Percentiles rank a stretch among this genome's conserved stretches.
Conservation (phyloP, 2,797 vertebrate genomes). For the Danio tinwini region DNA sequence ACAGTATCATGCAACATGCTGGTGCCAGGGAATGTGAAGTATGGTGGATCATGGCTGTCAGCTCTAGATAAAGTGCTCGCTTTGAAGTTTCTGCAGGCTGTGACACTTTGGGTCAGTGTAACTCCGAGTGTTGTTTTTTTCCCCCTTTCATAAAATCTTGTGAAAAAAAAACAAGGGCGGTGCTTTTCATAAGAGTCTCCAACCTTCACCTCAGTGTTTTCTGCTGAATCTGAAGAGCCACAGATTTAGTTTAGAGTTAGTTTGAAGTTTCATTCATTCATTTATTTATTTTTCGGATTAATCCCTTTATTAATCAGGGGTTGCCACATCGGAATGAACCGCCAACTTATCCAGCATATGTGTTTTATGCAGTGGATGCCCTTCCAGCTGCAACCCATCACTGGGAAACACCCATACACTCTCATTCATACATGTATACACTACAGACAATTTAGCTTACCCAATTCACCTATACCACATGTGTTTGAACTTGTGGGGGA, state of each 20-base stretch:
- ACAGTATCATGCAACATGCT: slow-evolving; percentile 23
- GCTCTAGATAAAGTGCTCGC: slow-evolving; percentile 7
- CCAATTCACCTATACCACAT: too few relatives aligned
- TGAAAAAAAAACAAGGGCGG: slow-evolving; percentile 14
- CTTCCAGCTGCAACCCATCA: too few relatives aligned
- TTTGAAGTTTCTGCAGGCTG: slow-evolving; percentile 2
- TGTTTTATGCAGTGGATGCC: too few relatives aligned
- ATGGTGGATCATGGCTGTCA: slow-evolving; percentile 20
- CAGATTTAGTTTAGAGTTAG: neutral
- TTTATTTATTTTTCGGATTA: too few relatives aligned
- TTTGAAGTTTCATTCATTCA: too few relatives aligned
- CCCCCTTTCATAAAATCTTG: slow-evolving; percentile 29
- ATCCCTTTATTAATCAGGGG: too few relatives aligned
- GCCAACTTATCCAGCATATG: too few relatives aligned
- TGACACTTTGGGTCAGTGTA: slow-evolving; percentile 6
- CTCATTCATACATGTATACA: too few relatives aligned
- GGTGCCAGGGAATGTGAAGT: slow-evolving; percentile 7
- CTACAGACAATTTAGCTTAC: too few relatives aligned
- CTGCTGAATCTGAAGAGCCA: neutral
- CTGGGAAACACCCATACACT: neutral
- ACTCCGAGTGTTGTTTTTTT: slow-evolving; percentile 6
- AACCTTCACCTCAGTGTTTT: slow-evolving; percentile 24
- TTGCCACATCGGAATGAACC: too few relatives aligned
- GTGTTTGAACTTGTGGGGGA: too few relatives aligned
- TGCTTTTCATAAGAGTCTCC: slow-evolving; percentile 39